A percentile compares a stretch with the other conserved stretches of the same genome.
phyloP scores from a whole-genome alignment of 2,888 invertebrate species.

The Neoitamus cyanurus region DNA sequence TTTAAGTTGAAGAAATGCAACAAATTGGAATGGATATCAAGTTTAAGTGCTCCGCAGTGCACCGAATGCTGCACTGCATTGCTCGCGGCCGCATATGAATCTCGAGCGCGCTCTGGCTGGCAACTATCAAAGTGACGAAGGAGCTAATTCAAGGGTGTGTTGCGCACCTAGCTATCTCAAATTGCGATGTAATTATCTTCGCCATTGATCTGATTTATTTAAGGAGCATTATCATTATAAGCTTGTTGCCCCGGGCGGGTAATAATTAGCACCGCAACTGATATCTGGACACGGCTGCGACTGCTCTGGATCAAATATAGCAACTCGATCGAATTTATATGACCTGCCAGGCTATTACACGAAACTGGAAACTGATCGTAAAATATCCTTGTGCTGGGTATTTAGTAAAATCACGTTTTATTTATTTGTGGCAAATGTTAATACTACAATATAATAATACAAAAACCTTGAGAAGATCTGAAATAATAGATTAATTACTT shows the following conservation, averaged over 20 bases:
- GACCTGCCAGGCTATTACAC: not conserved
- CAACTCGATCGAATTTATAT: not conserved
- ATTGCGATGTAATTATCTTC: conserved; percentile 31
- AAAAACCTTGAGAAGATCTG: too few species aligned
- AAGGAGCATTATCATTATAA: conserved; percentile 34
- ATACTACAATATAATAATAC: too few species aligned
- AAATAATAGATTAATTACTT: too few species aligned
- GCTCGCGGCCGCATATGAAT: not conserved
- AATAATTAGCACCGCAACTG: conserved; percentile 28
- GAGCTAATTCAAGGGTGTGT: conserved; percentile 26
- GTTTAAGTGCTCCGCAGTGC: conserved; percentile 62
- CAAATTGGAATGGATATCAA: conserved; percentile 68
- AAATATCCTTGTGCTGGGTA: not conserved
- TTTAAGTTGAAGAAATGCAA: conserved; percentile 67
- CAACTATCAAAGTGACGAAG: conserved; percentile 3
- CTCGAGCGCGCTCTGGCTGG: not conserved
- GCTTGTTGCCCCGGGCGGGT: conserved; percentile 9
- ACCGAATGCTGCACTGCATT: not conserved
- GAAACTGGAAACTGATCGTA: not conserved
- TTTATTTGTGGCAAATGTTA: too few species aligned
- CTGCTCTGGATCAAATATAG: not conserved
- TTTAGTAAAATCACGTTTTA: too few species aligned
- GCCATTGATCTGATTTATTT: conserved; percentile 30
- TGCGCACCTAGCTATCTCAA: conserved; percentile 25
- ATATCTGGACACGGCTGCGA: not conserved